phyloP scores from a whole-genome alignment of 2,797 vertebrate genomes.

The Notolepis coatsorum region DNA sequence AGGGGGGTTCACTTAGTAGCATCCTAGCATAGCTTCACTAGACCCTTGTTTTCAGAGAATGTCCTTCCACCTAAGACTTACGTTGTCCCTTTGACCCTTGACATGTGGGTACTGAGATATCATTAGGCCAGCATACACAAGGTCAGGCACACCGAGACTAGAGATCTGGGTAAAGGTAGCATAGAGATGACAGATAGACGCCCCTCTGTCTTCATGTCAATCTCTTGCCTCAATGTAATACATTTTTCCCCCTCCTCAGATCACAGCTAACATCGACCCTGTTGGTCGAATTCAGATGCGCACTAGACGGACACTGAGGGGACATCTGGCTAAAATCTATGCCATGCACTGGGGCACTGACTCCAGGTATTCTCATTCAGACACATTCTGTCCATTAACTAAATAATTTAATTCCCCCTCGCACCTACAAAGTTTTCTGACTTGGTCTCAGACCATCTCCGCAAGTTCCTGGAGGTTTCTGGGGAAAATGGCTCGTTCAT shows the following conservation, averaged over 20 bases:
- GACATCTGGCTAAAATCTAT: constrained; percentile 99
- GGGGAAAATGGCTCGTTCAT: no score
- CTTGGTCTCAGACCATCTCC: no score
- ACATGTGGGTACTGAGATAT: not conserved
- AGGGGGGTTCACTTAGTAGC: no score
- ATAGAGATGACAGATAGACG: not conserved
- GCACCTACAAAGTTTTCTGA: no score
- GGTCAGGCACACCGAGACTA: no score
- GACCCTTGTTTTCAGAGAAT: no score
- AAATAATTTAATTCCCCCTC: constrained; percentile 40
- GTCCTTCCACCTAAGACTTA: no score
- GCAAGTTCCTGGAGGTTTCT: no score
- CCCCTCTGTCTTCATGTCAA: not conserved
- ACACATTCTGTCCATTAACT: constrained; percentile 35
- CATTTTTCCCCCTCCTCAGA: constrained; percentile 74
- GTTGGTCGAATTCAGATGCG: constrained; percentile 99
- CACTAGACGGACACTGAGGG: constrained; percentile 96
- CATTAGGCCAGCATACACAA: not conserved
- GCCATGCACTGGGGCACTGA: constrained; percentile 99
- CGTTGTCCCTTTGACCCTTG: not conserved
- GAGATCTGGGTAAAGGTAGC: not conserved
- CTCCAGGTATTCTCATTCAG: constrained; percentile 87
- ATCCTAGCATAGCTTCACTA: not conserved
- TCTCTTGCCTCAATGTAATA: not conserved
- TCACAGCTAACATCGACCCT: constrained; percentile 98